Evolutionary conservation across 2,113 vertebrate genomes (phyloP).

Genomic region (Leuciscus idus): DNA sequence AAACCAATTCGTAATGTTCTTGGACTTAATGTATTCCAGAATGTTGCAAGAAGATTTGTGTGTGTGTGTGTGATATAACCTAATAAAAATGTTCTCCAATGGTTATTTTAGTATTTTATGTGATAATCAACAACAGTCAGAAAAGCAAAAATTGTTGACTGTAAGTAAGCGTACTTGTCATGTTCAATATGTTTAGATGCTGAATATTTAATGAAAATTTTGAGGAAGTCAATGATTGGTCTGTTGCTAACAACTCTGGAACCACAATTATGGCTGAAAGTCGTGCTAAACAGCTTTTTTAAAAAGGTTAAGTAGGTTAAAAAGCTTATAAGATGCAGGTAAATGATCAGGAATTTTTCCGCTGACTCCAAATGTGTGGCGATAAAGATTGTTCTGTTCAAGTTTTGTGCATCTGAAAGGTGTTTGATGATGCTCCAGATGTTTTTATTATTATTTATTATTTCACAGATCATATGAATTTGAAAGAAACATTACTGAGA

Average conservation of each 20-base stretch:
- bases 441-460: background rate
- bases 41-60: too few species aligned
- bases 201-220: background rate
- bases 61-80: too few species aligned
- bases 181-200: too few species aligned
- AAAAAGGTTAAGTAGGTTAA: background rate
- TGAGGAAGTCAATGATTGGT: background rate
- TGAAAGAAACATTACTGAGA: conserved; percentile 16
- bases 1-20: too few species aligned
- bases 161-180: too few species aligned
- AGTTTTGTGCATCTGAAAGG: background rate
- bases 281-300: background rate
- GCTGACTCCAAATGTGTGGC: background rate
- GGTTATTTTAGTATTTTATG: too few species aligned
- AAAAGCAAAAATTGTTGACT: too few species aligned
- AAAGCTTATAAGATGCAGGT: background rate
- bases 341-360: background rate
- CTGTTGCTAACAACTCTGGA: background rate
- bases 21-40: too few species aligned
- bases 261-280: background rate
- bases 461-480: background rate
- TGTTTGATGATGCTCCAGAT: background rate
- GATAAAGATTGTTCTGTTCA: background rate
- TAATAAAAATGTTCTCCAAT: too few species aligned
- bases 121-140: too few species aligned